Evolutionary conservation across 2,888 invertebrate genomes (phyloP).

Genomic region (Epinotia nisella): DNA sequence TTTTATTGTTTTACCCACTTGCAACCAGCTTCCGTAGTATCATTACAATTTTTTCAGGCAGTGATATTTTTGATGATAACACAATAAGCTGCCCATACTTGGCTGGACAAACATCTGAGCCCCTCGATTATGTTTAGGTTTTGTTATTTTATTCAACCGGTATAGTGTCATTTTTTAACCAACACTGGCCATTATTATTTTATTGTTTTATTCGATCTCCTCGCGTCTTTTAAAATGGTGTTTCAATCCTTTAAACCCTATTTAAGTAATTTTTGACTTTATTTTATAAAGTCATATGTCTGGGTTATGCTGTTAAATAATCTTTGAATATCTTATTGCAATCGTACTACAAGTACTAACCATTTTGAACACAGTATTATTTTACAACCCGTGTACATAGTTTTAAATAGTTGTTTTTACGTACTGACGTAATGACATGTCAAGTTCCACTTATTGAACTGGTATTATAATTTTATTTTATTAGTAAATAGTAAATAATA

Average conservation of each 20-base stretch:
- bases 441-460: background rate
- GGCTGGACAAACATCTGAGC: background rate
- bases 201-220: background rate
- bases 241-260: background rate
- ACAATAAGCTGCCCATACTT: background rate
- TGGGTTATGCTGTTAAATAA: background rate
- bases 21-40: constrained; percentile 55
- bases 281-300: background rate
- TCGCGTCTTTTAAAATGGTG: background rate
- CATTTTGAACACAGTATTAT: background rate
- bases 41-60: constrained; percentile 34
- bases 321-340: background rate
- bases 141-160: background rate
- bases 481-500: constrained; percentile 26
- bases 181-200: background rate
- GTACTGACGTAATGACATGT: background rate
- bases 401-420: background rate
- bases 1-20: constrained; percentile 53
- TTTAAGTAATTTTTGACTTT: background rate
- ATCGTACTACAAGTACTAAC: background rate
- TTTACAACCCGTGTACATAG: too few relatives aligned
- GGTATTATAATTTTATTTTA: background rate
- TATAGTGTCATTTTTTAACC: background rate
- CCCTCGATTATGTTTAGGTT: background rate
- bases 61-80: background rate